phyloP scores from a whole-genome alignment of 2,113 vertebrate genomes.

The Cheirogaleus medius region DNA sequence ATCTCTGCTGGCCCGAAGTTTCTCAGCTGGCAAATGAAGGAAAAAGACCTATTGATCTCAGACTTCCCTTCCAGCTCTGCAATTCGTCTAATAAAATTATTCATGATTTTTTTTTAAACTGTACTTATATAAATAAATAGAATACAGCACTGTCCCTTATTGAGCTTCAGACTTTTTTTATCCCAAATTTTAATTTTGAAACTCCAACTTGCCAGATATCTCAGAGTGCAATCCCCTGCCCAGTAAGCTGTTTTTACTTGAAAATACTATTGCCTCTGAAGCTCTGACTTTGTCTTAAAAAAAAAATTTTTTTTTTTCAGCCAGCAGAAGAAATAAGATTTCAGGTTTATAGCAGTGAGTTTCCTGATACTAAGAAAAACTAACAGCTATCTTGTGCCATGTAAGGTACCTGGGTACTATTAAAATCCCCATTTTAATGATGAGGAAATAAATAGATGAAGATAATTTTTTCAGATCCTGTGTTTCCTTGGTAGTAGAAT shows the following conservation, averaged over 20 bases:
- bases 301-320: neutral
- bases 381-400: neutral
- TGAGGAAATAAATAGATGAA: neutral
- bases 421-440: neutral
- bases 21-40: neutral
- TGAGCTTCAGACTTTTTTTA: neutral
- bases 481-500: neutral
- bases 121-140: neutral
- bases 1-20: neutral
- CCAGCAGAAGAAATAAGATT: neutral
- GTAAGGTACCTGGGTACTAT: neutral
- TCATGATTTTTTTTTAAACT: neutral
- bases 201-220: neutral
- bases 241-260: neutral
- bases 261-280: neutral
- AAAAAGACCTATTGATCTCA: neutral
- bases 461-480: neutral
- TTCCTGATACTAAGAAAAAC: neutral
- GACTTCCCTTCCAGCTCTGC: neutral
- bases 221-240: neutral
- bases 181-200: neutral
- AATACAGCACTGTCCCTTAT: neutral
- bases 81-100: neutral
- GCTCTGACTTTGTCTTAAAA: neutral
- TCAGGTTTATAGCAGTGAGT: neutral